Conservation (phyloP, 1,140 invertebrate genomes). For the Drosophila bipectinata region DNA sequence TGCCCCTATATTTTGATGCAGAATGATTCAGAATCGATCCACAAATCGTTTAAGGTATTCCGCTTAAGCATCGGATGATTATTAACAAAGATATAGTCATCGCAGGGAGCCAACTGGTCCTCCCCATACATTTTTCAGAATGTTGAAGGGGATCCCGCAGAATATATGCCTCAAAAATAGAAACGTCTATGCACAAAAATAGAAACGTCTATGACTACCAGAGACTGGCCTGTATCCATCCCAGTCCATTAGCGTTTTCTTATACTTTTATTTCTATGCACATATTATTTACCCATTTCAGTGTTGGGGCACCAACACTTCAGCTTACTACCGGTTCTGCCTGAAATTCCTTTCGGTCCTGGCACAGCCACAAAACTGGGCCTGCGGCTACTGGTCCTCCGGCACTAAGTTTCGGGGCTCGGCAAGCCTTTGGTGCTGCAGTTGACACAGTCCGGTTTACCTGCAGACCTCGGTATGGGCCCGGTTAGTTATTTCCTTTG, state of each 20-base stretch:
- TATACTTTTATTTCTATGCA: slow-evolving; percentile 36
- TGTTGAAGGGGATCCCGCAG: too few relatives aligned
- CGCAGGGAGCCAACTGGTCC: too few relatives aligned
- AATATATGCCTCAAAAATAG: too few relatives aligned
- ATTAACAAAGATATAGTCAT: too few relatives aligned
- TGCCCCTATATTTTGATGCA: too few relatives aligned
- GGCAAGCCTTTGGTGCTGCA: slow-evolving; percentile 12
- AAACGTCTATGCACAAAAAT: too few relatives aligned
- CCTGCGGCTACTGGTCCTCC: slow-evolving; percentile 6
- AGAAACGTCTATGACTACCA: slow-evolving; percentile 10
- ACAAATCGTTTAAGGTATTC: too few relatives aligned
- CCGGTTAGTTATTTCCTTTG: slow-evolving; percentile 11
- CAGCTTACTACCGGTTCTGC: slow-evolving; percentile 17
- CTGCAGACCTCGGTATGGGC: not conserved
- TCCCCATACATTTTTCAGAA: too few relatives aligned
- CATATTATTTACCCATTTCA: slow-evolving; percentile 37
- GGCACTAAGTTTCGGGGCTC: not conserved
- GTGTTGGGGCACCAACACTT: slow-evolving; percentile 30
- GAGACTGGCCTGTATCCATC: slow-evolving; percentile 9
- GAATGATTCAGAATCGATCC: too few relatives aligned
- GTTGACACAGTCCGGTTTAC: slow-evolving; percentile 24
- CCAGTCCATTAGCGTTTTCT: slow-evolving; percentile 21
- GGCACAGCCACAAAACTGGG: slow-evolving; percentile 34
- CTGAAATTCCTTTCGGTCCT: not conserved
- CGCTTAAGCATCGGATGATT: too few relatives aligned